Evolutionary conservation across 2,113 vertebrate species (phyloP), one percentile per base, ranked within the genome.

Genomic region (Pogona vitticeps): DNA sequence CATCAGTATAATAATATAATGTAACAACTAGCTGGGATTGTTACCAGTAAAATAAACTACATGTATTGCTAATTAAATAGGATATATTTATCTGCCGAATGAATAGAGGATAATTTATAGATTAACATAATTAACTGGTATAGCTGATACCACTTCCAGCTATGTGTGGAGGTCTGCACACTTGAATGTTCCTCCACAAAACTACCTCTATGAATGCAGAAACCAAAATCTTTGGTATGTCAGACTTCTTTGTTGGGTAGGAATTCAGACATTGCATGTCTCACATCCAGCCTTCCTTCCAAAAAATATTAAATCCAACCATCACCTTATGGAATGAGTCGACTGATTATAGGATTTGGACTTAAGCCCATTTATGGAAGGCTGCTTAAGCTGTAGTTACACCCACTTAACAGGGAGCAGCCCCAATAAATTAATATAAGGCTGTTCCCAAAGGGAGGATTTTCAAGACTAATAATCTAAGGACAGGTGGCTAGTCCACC

Each of bases 1-100:
- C 81, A 33, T 2, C 15, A 90, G 73, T 83, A 84, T 26, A 89
- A 63, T 84, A 86, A 56, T 59, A 59, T 90, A 58, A 90, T 90
- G 91, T 73, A 91, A 92, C 76, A 83, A 91, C 73, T 68, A 42
- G 46, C 1, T 52, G 36, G 28, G 1, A 5, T 40, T 2, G 17
- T 72, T 52, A 56, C 73, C 58, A 61, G 67, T 18, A 18, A 80
- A 56, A n/a, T 3, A 72, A 86, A 81, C 2, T 10, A 28, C 21
- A 28, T 46, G 58, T 36, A 86, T 18, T 65, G 78, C 67, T 42
- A 42, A 72, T 59, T 26, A 72, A 40, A 26, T 26, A 10, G 40
- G 26, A 23, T 10, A 10, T 26, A 15, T 63, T 73, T 33, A 26
- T 15, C 46, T 63, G 56, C 36, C 28, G 18, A 33, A 15, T 20